These are phyloP conservation scores for Labeo catla DNA, from an alignment of 2,113 vertebrate genomes.

Conservation along the genomic window DNA sequence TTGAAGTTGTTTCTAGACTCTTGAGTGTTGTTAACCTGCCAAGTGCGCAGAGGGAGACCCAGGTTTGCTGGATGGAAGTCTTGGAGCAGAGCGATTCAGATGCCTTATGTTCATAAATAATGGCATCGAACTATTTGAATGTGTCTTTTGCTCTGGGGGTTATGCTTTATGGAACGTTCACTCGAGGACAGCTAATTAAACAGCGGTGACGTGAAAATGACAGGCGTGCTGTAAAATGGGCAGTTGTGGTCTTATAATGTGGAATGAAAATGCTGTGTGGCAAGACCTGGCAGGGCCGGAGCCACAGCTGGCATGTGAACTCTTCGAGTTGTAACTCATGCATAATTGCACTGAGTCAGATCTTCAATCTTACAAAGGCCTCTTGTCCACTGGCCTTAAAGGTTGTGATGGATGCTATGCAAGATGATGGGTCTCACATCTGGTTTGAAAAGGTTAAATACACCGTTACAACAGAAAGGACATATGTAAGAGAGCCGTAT, in stretches of 20 bases:
- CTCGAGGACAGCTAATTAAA: conserved; percentile 32
- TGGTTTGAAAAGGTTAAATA: conserved; percentile 26
- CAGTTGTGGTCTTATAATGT: conserved; percentile 7
- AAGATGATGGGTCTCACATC: conserved; percentile 26
- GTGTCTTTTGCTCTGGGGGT: conserved; percentile 8
- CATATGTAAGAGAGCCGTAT: no score
- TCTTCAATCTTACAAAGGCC: conserved; percentile 28
- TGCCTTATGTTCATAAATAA: conserved; percentile 36
- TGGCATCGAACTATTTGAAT: conserved; percentile 4
- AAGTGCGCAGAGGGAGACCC: conserved; percentile 13
- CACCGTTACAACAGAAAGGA: not conserved
- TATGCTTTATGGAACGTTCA: conserved; percentile 7
- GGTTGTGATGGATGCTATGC: conserved; percentile 7
- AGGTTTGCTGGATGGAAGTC: conserved; percentile 33
- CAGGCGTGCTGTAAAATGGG: conserved; percentile 25
- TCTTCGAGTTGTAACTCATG: conserved; percentile 41
- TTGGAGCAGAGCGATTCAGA: conserved; percentile 1
- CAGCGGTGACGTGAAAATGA: not conserved
- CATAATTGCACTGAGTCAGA: conserved; percentile 33
- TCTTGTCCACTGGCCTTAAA: conserved; percentile 21
- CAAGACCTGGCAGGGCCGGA: conserved; percentile 22
- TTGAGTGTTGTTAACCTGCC: not conserved
- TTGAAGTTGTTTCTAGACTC: conserved; percentile 21
- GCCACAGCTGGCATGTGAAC: conserved; percentile 34
- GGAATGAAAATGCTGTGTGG: conserved; percentile 23